These are phyloP conservation scores for Macropis europaea DNA, from an alignment of 2,888 invertebrate species.

Conservation along the genomic window DNA sequence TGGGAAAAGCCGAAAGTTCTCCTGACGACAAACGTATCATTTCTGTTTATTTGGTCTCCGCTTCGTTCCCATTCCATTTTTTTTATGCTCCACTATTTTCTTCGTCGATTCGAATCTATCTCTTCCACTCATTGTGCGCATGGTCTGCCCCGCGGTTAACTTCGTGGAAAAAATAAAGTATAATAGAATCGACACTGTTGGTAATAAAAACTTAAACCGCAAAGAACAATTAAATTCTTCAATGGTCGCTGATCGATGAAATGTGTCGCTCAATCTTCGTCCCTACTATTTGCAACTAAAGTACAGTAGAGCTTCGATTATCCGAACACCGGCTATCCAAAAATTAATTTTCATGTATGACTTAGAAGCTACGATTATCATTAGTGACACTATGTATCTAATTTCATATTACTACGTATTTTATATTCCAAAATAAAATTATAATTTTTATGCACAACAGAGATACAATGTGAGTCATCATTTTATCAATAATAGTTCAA, in stretches of 20 bases:
- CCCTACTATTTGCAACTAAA: too few relatives aligned
- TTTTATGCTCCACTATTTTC: neutral
- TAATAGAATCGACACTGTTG: constrained; percentile 3
- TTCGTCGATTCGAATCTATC: constrained; percentile 21
- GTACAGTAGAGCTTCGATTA: too few relatives aligned
- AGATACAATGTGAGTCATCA: too few relatives aligned
- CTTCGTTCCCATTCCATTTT: neutral
- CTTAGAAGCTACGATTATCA: too few relatives aligned
- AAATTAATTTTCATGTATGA: too few relatives aligned
- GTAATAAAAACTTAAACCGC: constrained; percentile 53
- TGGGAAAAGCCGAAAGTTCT: constrained; percentile 20
- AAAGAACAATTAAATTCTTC: constrained; percentile 47
- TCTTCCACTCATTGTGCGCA: constrained; percentile 17
- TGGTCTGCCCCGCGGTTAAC: constrained; percentile 13
- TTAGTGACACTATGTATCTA: too few relatives aligned
- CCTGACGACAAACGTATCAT: constrained; percentile 20
- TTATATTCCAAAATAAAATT: too few relatives aligned
- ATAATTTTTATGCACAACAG: too few relatives aligned
- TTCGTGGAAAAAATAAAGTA: neutral
- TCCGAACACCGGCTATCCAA: too few relatives aligned
- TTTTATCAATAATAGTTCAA: too few relatives aligned
- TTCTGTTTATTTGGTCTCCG: constrained; percentile 17
- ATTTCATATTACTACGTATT: too few relatives aligned
- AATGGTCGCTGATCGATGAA: constrained; percentile 20
- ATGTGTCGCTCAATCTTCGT: neutral